Conservation (phyloP, 2,888 invertebrate species). For the Busseola fusca region DNA sequence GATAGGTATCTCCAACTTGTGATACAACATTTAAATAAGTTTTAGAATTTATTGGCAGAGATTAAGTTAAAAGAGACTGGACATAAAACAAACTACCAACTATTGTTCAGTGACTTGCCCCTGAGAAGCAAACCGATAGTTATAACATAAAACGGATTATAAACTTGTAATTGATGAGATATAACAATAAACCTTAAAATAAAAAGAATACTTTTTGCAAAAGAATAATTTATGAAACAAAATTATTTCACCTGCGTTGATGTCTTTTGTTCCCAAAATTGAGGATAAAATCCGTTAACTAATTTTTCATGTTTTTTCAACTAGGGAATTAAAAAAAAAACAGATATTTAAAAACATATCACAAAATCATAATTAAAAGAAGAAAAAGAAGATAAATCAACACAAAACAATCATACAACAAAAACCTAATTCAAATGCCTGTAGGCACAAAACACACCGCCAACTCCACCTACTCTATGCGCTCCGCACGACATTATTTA, state of each 20-base stretch:
- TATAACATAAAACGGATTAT: neutral
- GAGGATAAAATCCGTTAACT: rapidly evolving
- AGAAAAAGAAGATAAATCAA: neutral
- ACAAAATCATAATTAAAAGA: neutral
- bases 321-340: no score
- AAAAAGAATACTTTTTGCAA: no score
- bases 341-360: neutral
- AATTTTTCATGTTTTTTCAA: neutral
- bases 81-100: neutral
- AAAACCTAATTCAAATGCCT: neutral
- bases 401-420: neutral
- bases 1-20: conserved; percentile 81
- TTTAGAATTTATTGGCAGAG: conserved; percentile 80
- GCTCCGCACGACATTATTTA: conserved; percentile 65
- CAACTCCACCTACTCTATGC: conserved; percentile 70
- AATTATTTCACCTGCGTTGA: neutral
- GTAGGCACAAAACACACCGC: conserved; percentile 36
- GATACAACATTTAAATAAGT: conserved; percentile 85
- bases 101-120: neutral
- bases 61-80: conserved; percentile 58
- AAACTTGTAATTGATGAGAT: neutral
- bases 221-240: neutral
- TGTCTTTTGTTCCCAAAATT: conserved; percentile 20
- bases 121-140: neutral
- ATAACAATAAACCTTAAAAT: neutral